Base-by-base conservation (phyloP, 2,113 vertebrate genomes). In the Serinus canaria region DNA sequence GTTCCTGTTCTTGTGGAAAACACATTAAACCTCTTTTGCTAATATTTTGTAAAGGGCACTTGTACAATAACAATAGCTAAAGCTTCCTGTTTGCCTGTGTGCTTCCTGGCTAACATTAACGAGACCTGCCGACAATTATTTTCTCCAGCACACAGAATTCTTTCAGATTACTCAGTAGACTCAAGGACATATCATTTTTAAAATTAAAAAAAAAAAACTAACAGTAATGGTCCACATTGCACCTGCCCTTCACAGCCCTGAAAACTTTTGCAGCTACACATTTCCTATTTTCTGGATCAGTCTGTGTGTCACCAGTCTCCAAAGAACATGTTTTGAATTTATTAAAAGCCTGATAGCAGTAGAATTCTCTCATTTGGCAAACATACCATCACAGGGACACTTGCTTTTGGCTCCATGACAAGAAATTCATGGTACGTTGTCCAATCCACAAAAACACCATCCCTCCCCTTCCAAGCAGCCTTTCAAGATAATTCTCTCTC, bases 31-130 rank as follows among this genome's bases (percentile, higher is more conserved):
- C 53, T 53, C 76, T 96, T 70, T 92, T 93, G 82, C 82, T 97
- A 90, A 60, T 93, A 94, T 98, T 97, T 96, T 96, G 85, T 97
- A 97, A 97, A 96, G 89, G 95, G 94, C 93, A 97, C 96, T 94
- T 94, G 82, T 80, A 92, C 89, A 95, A 94, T 87, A 98, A 97
- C 96, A 95, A 97, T 90, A 96, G 90, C 96, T 95, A 95, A 92
- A 58, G 90, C 92, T 96, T 97, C 97, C 96, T 97, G 97, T 95
- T 96, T 96, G 97, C 96, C 94, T 97, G 94, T 70, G 93, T 49
- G 69, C 89, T 96, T 96, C 96, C 96, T 96, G 96, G 94, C 95
- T 95, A 95, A 93, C 86, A 25, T 77, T 95, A 96, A 97, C 11
- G 16, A 95, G 77, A 96, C 64, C 97, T 94, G 95, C 90, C 97